phyloP scores from a whole-genome alignment of 2,113 vertebrate species.

The Megatriorchis doriae region DNA sequence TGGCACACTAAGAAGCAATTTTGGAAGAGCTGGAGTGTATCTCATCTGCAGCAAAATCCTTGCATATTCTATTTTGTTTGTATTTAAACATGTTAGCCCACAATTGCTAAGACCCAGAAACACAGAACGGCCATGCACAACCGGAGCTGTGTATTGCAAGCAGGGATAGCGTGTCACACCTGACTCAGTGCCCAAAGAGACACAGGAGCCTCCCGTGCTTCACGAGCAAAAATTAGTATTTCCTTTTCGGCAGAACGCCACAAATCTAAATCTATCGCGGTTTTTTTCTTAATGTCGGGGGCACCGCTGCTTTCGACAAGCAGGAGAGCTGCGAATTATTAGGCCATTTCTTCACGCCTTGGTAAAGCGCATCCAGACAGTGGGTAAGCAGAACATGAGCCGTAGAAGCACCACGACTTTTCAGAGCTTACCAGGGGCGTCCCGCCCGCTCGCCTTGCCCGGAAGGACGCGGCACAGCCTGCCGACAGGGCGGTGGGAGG shows the following conservation, averaged over 20 bases:
- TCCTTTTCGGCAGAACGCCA: background rate
- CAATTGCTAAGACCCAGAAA: too few relatives aligned
- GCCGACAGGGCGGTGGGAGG: too few relatives aligned
- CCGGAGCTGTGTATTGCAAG: rapidly evolving
- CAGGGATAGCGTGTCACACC: rapidly evolving
- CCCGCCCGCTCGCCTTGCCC: background rate
- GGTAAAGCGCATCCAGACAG: background rate
- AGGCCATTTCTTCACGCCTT: rapidly evolving
- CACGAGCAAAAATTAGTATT: rapidly evolving
- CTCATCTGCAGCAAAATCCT: rapidly evolving
- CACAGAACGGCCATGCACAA: rapidly evolving
- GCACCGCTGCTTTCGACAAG: background rate
- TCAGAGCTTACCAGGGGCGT: too few relatives aligned
- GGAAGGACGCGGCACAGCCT: too few relatives aligned
- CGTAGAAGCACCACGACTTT: rapidly evolving
- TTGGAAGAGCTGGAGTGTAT: rapidly evolving
- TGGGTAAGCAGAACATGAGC: too few relatives aligned
- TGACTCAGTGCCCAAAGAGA: rapidly evolving
- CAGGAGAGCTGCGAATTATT: rapidly evolving
- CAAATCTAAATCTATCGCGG: rapidly evolving
- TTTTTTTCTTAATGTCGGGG: too few relatives aligned
- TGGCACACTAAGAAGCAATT: rapidly evolving
- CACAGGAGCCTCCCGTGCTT: rapidly evolving
- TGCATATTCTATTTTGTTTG: background rate
- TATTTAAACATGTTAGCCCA: rapidly evolving